Conservation (phyloP, 2,113 vertebrate species). For the Halichoeres trimaculatus region DNA sequence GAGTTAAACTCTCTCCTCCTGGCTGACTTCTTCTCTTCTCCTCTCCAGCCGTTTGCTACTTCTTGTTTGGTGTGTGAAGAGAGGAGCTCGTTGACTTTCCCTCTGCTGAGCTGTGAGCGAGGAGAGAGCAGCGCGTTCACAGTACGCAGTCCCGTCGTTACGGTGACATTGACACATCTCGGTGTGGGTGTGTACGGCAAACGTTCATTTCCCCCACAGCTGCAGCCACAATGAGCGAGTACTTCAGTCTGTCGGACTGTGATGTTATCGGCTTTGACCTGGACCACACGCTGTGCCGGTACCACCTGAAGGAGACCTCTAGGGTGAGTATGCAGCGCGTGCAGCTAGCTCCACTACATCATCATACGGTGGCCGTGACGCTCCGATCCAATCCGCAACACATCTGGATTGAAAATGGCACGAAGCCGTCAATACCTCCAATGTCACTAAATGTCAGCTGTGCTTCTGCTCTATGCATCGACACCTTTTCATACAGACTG, state of each 20-base stretch:
- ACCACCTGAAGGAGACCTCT: conserved; percentile 89
- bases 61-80: not conserved
- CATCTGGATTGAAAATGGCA: conserved; percentile 48
- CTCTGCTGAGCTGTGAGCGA: not conserved
- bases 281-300: conserved; percentile 94
- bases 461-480: not conserved
- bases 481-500: not conserved
- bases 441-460: not conserved
- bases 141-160: conserved; percentile 17
- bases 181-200: conserved; percentile 9
- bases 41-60: not conserved
- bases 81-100: not conserved
- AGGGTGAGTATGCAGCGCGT: conserved; percentile 84
- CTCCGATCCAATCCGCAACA: conserved; percentile 34
- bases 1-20: conserved; percentile 24
- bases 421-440: conserved; percentile 6
- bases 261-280: conserved; percentile 93
- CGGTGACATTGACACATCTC: conserved; percentile 61
- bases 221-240: conserved; percentile 82
- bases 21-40: conserved; percentile 26
- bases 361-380: conserved; percentile 35
- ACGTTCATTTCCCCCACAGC: not conserved
- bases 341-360: conserved; percentile 20
- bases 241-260: conserved; percentile 88
- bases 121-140: conserved; percentile 29